These are phyloP conservation scores for Sebastes aleutianus DNA, from an alignment of 2,797 vertebrate genomes.

Conservation along the genomic window DNA sequence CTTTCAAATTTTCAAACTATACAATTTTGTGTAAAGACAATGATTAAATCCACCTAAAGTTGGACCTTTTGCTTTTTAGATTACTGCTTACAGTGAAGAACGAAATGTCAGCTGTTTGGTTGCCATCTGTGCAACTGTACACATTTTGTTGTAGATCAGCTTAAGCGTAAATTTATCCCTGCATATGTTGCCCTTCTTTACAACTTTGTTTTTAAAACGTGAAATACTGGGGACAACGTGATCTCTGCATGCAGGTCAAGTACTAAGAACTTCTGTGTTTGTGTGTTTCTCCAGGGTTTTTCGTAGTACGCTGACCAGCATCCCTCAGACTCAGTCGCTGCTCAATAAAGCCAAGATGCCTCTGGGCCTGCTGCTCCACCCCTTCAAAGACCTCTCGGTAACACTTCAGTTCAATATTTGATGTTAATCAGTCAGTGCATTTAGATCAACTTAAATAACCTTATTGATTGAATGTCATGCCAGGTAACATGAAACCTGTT, in stretches of 20 bases:
- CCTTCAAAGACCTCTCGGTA: constrained; percentile 98
- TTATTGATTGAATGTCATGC: neutral
- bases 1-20: neutral
- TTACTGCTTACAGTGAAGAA: neutral
- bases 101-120: neutral
- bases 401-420: constrained; percentile 36
- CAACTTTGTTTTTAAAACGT: neutral
- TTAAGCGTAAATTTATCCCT: neutral
- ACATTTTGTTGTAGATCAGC: neutral
- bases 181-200: neutral
- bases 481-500: neutral
- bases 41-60: neutral
- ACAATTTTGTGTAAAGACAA: neutral
- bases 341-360: constrained; percentile 98
- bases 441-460: neutral
- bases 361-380: constrained; percentile 94
- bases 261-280: neutral
- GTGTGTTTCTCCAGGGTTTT: constrained; percentile 85
- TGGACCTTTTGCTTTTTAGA: neutral
- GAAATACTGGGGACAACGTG: neutral
- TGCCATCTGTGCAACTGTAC: neutral
- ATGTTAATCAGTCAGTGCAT: neutral
- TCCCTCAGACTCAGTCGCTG: constrained; percentile 97
- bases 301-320: constrained; percentile 92
- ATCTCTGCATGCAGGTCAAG: neutral